Evolutionary conservation across 2,888 invertebrate genomes (phyloP), one percentile per base, ranked within the genome.

Genomic region (Ashinkailepas kermadecensis): DNA sequence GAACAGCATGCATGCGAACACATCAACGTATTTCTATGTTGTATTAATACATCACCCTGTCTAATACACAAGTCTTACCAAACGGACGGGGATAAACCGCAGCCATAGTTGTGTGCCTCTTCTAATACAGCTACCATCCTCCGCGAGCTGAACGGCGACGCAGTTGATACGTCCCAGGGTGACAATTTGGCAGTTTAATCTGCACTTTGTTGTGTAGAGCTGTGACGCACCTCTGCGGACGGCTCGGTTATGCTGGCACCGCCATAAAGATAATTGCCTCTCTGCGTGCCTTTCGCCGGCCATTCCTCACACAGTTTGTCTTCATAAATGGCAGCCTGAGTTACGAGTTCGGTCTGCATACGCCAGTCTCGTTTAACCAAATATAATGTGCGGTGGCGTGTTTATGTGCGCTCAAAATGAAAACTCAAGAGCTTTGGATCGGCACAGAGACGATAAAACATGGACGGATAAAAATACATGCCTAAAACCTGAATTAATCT

Each of bases 241-340:
- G n/a, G 0, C 56, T 21, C 74, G 9, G 74, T 56, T 74, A 56
- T 15, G 12, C 12, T 54, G 74, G 9, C 39, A 6, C 21, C 4
- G 21, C 74, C 74, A 74, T 74, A 74, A 74, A 74, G 74, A 74
- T 74, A 74, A 74, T 74, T 74, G 74, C 74, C 74, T 74, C n/a
- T 74, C 74, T 56, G 39, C 56, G 56, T 6, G 18, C 56, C 74
- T 56, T 74, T 74, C 74, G 54, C 54, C 74, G 56, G 74, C n/a
- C 56, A 56, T 74, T 54, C 21, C 74, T 74, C 74, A 54, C 13
- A 74, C 56, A 18, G 21, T 74, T 74, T 21, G 56, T 74, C 74
- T 74, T 74, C 56, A 74, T 74, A 74, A 74, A 74, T 56, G 74
- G 18, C 74, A 18, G 74, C 10, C 74, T 74, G 74, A 74, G 74